A percentile compares a stretch with the other conserved stretches of the same genome.
phyloP scores from a whole-genome alignment of 1,140 invertebrate genomes.

The Chymomyza costata region DNA sequence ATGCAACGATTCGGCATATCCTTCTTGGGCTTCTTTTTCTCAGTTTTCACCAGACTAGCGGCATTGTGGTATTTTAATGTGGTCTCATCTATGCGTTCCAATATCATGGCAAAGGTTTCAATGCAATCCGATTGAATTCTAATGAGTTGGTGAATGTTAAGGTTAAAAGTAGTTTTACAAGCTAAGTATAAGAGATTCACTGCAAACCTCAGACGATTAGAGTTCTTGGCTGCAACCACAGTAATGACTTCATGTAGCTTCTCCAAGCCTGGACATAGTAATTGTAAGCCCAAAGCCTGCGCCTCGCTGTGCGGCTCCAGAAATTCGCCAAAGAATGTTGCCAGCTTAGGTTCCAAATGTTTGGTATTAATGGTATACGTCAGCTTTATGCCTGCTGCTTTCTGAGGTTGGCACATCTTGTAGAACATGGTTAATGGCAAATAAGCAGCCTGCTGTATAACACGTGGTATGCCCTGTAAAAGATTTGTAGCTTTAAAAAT shows the following conservation, averaged over 20 bases:
- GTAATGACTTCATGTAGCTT: slow-evolving; percentile 59
- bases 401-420: slow-evolving; percentile 53
- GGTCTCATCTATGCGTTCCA: slow-evolving; percentile 53
- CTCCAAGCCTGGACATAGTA: slow-evolving; percentile 54
- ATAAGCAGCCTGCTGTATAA: slow-evolving; percentile 49
- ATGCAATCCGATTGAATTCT: slow-evolving; percentile 70
- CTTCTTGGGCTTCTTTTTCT: slow-evolving; percentile 51
- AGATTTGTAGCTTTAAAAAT: too few relatives aligned
- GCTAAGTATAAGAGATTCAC: neutral
- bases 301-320: slow-evolving; percentile 42
- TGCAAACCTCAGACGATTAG: slow-evolving; percentile 56
- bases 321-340: slow-evolving; percentile 59
- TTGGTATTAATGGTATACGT: slow-evolving; percentile 61
- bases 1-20: slow-evolving; percentile 51
- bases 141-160: neutral
- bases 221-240: slow-evolving; percentile 68
- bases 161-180: neutral
- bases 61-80: slow-evolving; percentile 40
- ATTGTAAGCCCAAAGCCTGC: slow-evolving; percentile 56
- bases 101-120: slow-evolving; percentile 57
- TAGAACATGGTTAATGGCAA: slow-evolving; percentile 67
- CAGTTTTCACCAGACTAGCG: slow-evolving; percentile 42
- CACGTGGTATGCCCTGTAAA: slow-evolving; percentile 56
- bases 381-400: slow-evolving; percentile 63
- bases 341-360: slow-evolving; percentile 46